phyloP scores from a whole-genome alignment of 2,113 vertebrate genomes.

The Ellobius talpinus region DNA sequence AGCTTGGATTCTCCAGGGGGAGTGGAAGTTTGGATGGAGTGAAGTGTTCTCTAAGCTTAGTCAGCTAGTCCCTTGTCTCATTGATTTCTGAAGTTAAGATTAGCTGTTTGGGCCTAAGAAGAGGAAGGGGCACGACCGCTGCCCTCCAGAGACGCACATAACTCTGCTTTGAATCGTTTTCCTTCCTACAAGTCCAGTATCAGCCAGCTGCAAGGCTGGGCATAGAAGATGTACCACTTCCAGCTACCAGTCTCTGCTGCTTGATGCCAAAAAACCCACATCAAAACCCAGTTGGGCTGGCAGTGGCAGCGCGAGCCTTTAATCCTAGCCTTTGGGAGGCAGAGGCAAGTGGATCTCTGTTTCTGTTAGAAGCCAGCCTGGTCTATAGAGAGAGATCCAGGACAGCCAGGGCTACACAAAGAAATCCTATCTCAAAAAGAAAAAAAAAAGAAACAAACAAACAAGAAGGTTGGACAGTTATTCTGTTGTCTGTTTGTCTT shows the following conservation, averaged over 20 bases:
- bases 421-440: not conserved
- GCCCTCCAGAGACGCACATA: not conserved
- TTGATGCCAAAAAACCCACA: not conserved
- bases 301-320: not conserved
- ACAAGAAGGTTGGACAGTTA: not conserved
- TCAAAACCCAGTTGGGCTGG: not conserved
- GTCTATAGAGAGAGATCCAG: not conserved
- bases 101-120: not conserved
- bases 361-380: not conserved
- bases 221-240: not conserved
- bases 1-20: not conserved
- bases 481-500: not conserved
- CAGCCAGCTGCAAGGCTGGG: not conserved
- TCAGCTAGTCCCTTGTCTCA: not conserved
- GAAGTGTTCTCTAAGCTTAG: constrained; percentile 18
- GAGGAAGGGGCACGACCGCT: not conserved
- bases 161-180: constrained; percentile 31
- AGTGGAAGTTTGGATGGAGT: not conserved
- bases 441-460: not conserved
- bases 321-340: not conserved
- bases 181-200: not conserved
- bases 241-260: not conserved
- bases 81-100: not conserved
- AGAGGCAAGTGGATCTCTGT: not conserved
- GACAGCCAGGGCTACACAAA: not conserved